A percentile compares a stretch with the other conserved stretches of the same genome.
Evolutionary conservation across 2,113 vertebrate species (phyloP).

Genomic region (Phyllopteryx taeniolatus): DNA sequence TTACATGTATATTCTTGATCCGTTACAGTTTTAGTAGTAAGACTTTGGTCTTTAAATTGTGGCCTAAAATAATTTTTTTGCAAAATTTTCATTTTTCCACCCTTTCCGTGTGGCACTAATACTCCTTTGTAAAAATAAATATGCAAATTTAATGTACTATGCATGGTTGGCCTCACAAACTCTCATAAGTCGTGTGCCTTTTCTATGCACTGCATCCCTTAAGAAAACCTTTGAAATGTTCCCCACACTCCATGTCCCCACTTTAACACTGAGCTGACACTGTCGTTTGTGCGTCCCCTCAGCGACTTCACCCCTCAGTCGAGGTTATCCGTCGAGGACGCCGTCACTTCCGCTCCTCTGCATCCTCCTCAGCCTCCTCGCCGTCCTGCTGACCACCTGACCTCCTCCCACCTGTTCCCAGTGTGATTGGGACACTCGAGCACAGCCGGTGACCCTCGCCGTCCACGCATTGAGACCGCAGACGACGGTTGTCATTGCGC

Average conservation of each 20-base stretch:
- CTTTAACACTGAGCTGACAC: background rate
- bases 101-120: background rate
- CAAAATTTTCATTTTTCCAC: background rate
- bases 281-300: constrained; percentile 21
- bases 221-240: background rate
- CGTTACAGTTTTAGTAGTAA: too few species aligned
- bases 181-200: background rate
- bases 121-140: background rate
- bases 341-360: constrained; percentile 32
- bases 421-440: background rate
- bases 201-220: background rate
- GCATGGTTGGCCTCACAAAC: background rate
- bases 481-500: background rate
- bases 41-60: background rate
- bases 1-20: background rate
- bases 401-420: constrained; percentile 14
- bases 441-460: background rate
- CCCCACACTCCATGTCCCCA: background rate
- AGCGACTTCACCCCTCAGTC: constrained; percentile 40
- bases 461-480: background rate
- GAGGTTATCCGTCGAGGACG: constrained; percentile 18
- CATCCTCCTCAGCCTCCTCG: constrained; percentile 38
- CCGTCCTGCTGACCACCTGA: constrained; percentile 52
- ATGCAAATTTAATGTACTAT: background rate
- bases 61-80: background rate